phyloP scores from a whole-genome alignment of 2,797 vertebrate species.

The Hoplostethus mediterraneus region DNA sequence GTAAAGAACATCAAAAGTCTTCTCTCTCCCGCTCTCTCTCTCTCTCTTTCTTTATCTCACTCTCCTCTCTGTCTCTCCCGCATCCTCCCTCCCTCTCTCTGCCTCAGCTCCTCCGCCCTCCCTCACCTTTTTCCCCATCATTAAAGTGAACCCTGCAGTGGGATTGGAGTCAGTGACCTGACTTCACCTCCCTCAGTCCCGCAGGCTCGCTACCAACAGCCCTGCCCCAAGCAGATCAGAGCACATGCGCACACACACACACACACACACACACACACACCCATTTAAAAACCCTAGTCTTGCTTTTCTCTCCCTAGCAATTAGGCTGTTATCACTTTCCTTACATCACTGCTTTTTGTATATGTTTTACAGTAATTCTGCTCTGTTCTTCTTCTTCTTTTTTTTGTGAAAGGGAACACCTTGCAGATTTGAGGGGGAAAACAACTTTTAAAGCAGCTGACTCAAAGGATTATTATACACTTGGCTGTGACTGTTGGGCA shows the following conservation, averaged over 20 bases:
- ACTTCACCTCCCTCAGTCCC: constrained; percentile 33
- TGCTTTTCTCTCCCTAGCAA: constrained; percentile 30
- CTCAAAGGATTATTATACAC: constrained; percentile 30
- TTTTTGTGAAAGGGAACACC: constrained; percentile 41
- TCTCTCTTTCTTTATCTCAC: neutral
- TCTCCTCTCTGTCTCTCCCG: constrained; percentile 2
- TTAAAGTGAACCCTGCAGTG: constrained; percentile 49
- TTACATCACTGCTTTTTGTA: constrained; percentile 26
- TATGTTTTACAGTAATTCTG: constrained; percentile 18
- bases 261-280: constrained; percentile 22
- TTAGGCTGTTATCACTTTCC: constrained; percentile 30
- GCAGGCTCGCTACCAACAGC: constrained; percentile 20
- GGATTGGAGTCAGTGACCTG: constrained; percentile 46
- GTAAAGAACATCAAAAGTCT: constrained; percentile 4
- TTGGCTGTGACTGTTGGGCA: constrained; percentile 30
- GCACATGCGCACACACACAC: neutral
- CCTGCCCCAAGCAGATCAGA: constrained; percentile 18
- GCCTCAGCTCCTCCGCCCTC: constrained; percentile 12
- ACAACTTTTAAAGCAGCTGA: constrained; percentile 54
- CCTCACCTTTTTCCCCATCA: constrained; percentile 32
- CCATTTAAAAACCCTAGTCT: constrained; percentile 24
- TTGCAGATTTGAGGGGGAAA: constrained; percentile 15
- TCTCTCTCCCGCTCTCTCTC: neutral
- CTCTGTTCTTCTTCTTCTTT: constrained; percentile 7
- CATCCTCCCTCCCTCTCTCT: constrained; percentile 6